phyloP scores from a whole-genome alignment of 64 coral and sea anemone species.

The Exaiptasia diaphana region DNA sequence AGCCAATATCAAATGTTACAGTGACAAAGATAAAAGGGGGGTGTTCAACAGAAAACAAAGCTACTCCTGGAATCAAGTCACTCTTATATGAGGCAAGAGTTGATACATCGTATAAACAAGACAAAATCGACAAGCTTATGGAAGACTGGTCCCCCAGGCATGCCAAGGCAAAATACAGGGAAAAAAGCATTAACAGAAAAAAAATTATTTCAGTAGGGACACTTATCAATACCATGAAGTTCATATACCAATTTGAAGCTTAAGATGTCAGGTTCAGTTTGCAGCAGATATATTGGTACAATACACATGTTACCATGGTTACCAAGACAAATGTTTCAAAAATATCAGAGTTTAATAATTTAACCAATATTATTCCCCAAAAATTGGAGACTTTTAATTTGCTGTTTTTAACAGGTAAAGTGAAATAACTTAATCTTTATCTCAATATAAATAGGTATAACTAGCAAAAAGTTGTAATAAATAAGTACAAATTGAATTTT shows the following conservation, averaged over 20 bases:
- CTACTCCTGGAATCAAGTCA: neutral
- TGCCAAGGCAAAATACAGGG: no score
- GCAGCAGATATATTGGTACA: no score
- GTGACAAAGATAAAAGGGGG: conserved; percentile 8
- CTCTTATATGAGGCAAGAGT: conserved; percentile 56
- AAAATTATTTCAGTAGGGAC: no score
- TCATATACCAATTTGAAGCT: no score
- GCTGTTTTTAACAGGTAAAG: neutral
- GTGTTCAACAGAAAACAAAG: neutral
- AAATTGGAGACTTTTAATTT: neutral
- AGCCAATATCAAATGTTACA: conserved; percentile 27
- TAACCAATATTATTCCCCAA: neutral
- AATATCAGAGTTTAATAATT: neutral
- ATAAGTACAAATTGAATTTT: neutral
- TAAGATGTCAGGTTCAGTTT: no score
- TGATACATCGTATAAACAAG: neutral
- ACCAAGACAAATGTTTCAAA: neutral
- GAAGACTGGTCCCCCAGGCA: no score
- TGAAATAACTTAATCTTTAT: neutral
- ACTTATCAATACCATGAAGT: no score
- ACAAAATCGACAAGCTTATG: no score
- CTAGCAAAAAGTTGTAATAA: neutral
- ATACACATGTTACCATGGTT: neutral
- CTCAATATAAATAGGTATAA: neutral
- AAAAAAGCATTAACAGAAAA: no score